Evolutionary conservation across 92 coral and sea anemone genomes (phyloP), one percentile per base, ranked within the genome.

Genomic region (Desmophyllum pertusum): DNA sequence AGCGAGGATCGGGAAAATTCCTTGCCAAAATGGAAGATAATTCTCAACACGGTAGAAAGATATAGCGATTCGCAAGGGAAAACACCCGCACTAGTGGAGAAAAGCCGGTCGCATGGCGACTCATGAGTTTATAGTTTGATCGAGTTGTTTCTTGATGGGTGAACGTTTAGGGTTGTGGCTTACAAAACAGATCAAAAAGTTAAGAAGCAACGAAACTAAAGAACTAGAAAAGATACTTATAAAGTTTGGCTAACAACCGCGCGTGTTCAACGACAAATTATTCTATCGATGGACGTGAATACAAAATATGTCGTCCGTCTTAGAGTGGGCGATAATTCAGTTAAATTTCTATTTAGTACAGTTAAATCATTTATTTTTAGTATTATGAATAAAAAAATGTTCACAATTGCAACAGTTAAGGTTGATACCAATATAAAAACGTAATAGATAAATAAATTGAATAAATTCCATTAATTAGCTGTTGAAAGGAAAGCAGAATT

Each of bases 171-270:
- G 59, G 18, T 42, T 23, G 45, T 59, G 86, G 86, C 79, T 72
- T 39, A 55, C 79, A 59, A 57, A 70, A 62, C 66, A 82, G 71
- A 82, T 82, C 86, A 82, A 73, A 82, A 82, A 82, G 86, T 72
- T 82, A 82, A 82, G 57, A 33, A 74, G 51, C 76, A 25, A 50
- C 23, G 51, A 68, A 35, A 33, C 51, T 37, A 27, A 50, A 67
- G 65, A 80, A 29, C 48, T 46, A 67, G 46, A 43, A 48, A 40
- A 36, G 62, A 50, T 66, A 40, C 38, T 41, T 14, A 8, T 62
- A 46, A 46, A 30, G 53, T 75, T 64, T 78, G 57, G 61, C 71
- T 41, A 3, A 35, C 42, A 36, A 14, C 42, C 25, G 42, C 13
- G 23, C 33, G 8, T 27, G 42, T 35, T 30, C 17, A 1, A 38